Percentiles rank a stretch among this genome's conserved stretches.
These are phyloP conservation scores for Acronicta psi DNA, from an alignment of 2,888 invertebrate species.

Conservation along the genomic window DNA sequence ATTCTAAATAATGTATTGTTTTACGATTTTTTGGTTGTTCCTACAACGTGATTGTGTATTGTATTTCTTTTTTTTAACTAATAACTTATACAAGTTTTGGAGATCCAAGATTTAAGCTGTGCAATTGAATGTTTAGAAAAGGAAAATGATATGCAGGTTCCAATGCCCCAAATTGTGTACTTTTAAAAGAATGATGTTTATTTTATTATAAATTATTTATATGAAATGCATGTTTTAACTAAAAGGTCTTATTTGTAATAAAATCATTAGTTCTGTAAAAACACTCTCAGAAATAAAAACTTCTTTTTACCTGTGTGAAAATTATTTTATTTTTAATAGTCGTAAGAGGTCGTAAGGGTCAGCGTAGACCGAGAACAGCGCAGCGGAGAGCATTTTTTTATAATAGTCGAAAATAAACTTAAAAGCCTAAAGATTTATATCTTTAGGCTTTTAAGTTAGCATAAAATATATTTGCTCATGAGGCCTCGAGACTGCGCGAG, in stretches of 20 bases:
- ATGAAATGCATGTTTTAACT: slow-evolving; percentile 57
- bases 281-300: slow-evolving; percentile 58
- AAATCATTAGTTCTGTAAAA: slow-evolving; percentile 55
- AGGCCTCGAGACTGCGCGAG: no score
- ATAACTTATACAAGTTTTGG: slow-evolving; percentile 49
- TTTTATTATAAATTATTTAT: slow-evolving; percentile 61
- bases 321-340: slow-evolving; percentile 48
- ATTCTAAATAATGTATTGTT: slow-evolving; percentile 76
- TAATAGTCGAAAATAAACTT: no score
- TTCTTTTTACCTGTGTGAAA: slow-evolving; percentile 73
- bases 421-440: no score
- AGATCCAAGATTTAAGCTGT: slow-evolving; percentile 38
- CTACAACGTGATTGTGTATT: slow-evolving; percentile 60
- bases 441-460: no score
- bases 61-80: slow-evolving; percentile 55
- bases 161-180: slow-evolving; percentile 74
- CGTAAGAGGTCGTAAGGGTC: no score
- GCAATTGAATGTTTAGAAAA: slow-evolving; percentile 46
- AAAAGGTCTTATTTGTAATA: slow-evolving; percentile 54
- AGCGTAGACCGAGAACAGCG: no score
- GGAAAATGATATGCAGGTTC: slow-evolving; percentile 78
- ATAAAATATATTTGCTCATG: no score
- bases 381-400: no score
- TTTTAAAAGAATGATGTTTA: slow-evolving; percentile 45
- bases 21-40: slow-evolving; percentile 63